These are phyloP conservation scores for Embidobia sp. DNA, from an alignment of 2,888 invertebrate genomes.

Conservation along the genomic window DNA sequence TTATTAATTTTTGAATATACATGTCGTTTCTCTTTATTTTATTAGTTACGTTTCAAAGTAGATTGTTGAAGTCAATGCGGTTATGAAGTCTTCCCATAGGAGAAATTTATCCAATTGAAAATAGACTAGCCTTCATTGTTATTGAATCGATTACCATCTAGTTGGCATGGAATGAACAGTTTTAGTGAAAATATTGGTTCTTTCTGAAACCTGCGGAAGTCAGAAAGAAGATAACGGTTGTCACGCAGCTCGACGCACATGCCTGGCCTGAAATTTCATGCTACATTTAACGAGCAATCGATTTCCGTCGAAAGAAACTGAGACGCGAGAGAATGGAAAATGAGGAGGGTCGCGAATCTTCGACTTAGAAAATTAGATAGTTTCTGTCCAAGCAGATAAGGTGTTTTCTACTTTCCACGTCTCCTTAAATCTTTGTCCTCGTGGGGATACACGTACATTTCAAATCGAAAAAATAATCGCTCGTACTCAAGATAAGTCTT, in stretches of 20 bases:
- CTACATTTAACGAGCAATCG: slow-evolving; percentile 71
- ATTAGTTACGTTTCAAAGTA: no score
- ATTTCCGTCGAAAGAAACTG: slow-evolving; percentile 62
- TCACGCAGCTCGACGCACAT: slow-evolving; percentile 47
- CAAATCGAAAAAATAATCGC: slow-evolving; percentile 35
- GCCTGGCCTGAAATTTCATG: slow-evolving; percentile 70
- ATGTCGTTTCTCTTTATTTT: no score
- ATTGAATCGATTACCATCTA: slow-evolving; percentile 65
- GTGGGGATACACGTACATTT: slow-evolving; percentile 14
- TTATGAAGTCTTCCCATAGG: slow-evolving; percentile 32
- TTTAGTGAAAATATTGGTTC: slow-evolving; percentile 37
- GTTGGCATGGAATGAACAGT: slow-evolving; percentile 15
- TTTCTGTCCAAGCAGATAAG: slow-evolving; percentile 57
- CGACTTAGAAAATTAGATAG: slow-evolving; percentile 61
- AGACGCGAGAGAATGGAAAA: slow-evolving; percentile 51
- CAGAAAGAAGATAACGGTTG: slow-evolving; percentile 46
- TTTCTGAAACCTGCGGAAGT: slow-evolving; percentile 7
- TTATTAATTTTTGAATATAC: no score
- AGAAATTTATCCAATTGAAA: slow-evolving; percentile 62
- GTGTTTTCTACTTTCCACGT: slow-evolving; percentile 32
- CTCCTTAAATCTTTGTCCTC: slow-evolving; percentile 40
- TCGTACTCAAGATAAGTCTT: slow-evolving; percentile 5
- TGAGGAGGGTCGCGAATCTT: slow-evolving; percentile 52
- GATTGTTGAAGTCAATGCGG: background rate
- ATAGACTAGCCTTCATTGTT: slow-evolving; percentile 60